A percentile compares a stretch with the other conserved stretches of the same genome.
Conservation (phyloP, 1,140 invertebrate genomes). For the Aleiodes sp. region DNA sequence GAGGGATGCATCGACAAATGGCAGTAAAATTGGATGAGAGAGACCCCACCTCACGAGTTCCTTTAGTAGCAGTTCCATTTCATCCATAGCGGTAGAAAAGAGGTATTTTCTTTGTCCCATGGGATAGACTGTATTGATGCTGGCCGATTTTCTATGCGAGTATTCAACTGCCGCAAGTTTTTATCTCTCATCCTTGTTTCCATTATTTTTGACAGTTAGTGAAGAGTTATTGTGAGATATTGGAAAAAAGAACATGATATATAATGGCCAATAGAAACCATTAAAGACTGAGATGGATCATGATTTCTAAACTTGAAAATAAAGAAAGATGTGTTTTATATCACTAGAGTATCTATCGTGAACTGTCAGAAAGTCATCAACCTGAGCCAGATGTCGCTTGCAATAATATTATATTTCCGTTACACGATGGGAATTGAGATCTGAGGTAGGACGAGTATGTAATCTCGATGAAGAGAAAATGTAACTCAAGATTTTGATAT, state of each 20-base stretch:
- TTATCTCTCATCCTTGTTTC: neutral
- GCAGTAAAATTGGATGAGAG: constrained; percentile 29
- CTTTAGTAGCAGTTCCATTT: constrained; percentile 21
- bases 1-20: constrained; percentile 28
- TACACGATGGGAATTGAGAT: neutral
- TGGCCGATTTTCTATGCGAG: constrained; percentile 23
- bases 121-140: constrained; percentile 16
- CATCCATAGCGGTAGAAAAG: constrained; percentile 1
- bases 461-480: neutral
- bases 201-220: neutral
- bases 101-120: constrained; percentile 5
- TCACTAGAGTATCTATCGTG: neutral
- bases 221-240: neutral
- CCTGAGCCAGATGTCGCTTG: neutral
- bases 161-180: constrained; percentile 2
- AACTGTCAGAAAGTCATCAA: neutral
- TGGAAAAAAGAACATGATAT: too few species aligned
- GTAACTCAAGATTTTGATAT: neutral
- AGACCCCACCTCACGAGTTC: neutral
- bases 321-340: neutral
- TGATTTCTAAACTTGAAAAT: neutral
- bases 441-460: neutral
- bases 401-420: neutral
- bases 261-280: neutral
- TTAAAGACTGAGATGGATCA: neutral